Evolutionary conservation across 2,888 invertebrate genomes (phyloP).

Genomic region (Lycocerus yunnanus): DNA sequence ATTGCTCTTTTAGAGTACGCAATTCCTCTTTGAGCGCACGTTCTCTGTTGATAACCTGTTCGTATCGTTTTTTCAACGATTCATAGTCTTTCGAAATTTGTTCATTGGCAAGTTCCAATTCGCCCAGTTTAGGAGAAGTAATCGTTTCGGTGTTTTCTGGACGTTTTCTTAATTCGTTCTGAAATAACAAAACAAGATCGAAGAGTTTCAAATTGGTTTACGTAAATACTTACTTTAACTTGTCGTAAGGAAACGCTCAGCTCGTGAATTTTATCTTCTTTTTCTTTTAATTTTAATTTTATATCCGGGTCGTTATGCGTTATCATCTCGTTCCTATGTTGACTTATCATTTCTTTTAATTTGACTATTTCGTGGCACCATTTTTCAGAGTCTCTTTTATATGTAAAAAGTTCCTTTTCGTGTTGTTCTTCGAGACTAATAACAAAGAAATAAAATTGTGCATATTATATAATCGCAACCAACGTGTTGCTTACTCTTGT

Average conservation of each 20-base stretch:
- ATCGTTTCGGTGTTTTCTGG: slow-evolving; percentile 11
- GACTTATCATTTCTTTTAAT: slow-evolving; percentile 53
- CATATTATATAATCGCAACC: neutral
- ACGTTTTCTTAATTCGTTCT: slow-evolving; percentile 28
- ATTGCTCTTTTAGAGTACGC: slow-evolving; percentile 53
- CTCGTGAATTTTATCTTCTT: slow-evolving; percentile 57
- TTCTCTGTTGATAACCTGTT: slow-evolving; percentile 59
- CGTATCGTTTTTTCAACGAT: slow-evolving; percentile 57
- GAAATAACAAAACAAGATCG: neutral
- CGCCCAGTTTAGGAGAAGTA: slow-evolving; percentile 39
- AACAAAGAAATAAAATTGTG: neutral
- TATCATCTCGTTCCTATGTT: slow-evolving; percentile 49
- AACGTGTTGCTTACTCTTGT: slow-evolving; percentile 41
- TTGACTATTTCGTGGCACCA: slow-evolving; percentile 62
- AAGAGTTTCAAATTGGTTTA: slow-evolving; percentile 3
- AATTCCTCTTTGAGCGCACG: slow-evolving; percentile 58
- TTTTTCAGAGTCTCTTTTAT: slow-evolving; percentile 67
- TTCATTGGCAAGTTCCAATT: slow-evolving; percentile 45
- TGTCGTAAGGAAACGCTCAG: slow-evolving; percentile 52
- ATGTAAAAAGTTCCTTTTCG: slow-evolving; percentile 65
- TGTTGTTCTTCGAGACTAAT: slow-evolving; percentile 65
- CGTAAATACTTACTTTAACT: slow-evolving; percentile 45
- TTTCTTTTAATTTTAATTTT: slow-evolving; percentile 50
- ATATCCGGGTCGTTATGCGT: slow-evolving; percentile 50
- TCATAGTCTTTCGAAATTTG: slow-evolving; percentile 51